Percentiles rank a stretch among this genome's conserved stretches.
These are phyloP conservation scores for Synergus japonicus DNA, from an alignment of 2,888 invertebrate species.

Conservation along the genomic window DNA sequence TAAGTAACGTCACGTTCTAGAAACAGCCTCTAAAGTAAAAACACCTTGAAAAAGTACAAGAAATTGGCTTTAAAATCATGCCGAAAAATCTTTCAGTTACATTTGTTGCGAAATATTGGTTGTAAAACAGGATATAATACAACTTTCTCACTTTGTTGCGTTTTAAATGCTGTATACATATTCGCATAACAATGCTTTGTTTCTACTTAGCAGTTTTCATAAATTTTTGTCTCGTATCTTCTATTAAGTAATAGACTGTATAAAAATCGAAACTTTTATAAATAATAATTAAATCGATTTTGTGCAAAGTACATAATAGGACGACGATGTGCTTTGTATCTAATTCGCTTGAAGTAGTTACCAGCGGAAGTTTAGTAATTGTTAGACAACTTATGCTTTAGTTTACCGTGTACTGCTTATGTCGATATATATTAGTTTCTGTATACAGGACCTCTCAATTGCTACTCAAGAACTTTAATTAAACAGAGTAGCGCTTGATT, in stretches of 20 bases:
- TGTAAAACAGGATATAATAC: no score
- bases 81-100: no score
- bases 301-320: background rate
- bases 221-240: no score
- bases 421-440: slow-evolving; percentile 39
- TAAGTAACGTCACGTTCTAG: no score
- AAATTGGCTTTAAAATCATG: no score
- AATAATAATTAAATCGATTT: slow-evolving; percentile 25
- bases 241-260: background rate
- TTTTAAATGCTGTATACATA: no score
- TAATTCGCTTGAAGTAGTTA: slow-evolving; percentile 31
- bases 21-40: no score
- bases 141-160: no score
- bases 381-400: slow-evolving; percentile 34
- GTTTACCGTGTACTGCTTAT: slow-evolving; percentile 27
- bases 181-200: no score
- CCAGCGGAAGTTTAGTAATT: slow-evolving; percentile 26
- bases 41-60: no score
- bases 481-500: slow-evolving; percentile 33
- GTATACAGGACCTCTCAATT: slow-evolving; percentile 25
- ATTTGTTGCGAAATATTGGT: no score
- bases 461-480: slow-evolving; percentile 40
- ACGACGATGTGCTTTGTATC: slow-evolving; percentile 24
- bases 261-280: background rate
- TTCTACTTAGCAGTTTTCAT: no score